phyloP scores from a whole-genome alignment of 2,888 invertebrate genomes.

The Ditula angustiorana region DNA sequence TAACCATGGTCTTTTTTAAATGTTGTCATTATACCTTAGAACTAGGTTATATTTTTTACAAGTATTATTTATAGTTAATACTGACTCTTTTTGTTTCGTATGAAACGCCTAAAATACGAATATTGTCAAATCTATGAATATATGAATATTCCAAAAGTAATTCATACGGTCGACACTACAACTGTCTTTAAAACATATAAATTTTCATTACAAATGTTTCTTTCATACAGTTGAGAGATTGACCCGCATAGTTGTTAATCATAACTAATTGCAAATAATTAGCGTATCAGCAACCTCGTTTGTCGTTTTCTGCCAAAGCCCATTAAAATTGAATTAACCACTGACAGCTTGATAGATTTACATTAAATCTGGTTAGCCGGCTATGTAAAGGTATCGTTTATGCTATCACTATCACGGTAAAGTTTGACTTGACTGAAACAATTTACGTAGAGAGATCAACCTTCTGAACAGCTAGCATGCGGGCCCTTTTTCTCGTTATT shows the following conservation, averaged over 20 bases:
- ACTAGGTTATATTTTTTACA: no score
- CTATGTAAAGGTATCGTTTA: constrained; percentile 18
- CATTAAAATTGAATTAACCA: constrained; percentile 30
- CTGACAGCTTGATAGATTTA: constrained; percentile 30
- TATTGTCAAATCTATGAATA: no score
- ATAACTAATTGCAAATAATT: constrained; percentile 18
- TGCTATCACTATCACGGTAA: constrained; percentile 7
- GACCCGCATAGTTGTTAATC: background rate
- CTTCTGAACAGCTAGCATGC: no score
- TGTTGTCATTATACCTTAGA: no score
- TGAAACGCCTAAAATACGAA: no score
- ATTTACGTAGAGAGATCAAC: no score
- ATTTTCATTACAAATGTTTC: background rate
- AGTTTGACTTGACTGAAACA: background rate
- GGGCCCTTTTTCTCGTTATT: no score
- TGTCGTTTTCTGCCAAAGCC: constrained; percentile 27
- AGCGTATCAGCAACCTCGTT: constrained; percentile 10
- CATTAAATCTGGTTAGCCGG: constrained; percentile 17
- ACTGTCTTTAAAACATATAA: background rate
- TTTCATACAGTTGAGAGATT: background rate
- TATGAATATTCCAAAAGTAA: no score
- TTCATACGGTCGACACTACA: background rate
- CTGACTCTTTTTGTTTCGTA: no score
- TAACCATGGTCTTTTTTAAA: no score
- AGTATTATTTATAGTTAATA: no score